Percentiles rank a stretch among this genome's conserved stretches.
Evolutionary conservation across 2,113 vertebrate species (phyloP).

Genomic region (Nothocercus nigrocapillus): DNA sequence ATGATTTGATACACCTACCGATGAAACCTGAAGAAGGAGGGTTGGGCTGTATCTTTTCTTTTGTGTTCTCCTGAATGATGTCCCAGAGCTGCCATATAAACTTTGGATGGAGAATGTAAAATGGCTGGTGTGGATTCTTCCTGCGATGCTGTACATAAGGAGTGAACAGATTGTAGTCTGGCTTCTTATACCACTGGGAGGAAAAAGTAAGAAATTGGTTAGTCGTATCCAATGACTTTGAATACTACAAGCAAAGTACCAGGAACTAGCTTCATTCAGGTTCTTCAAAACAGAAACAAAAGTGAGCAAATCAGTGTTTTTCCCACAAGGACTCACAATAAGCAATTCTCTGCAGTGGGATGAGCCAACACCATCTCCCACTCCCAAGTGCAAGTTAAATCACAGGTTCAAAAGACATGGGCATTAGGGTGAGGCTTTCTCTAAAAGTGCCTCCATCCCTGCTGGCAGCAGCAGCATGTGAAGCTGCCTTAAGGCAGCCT

Average conservation of each 20-base stretch:
- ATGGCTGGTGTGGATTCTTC: conserved; percentile 87
- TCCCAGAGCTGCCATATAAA: conserved; percentile 98
- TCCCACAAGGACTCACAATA: neutral
- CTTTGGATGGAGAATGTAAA: conserved; percentile 96
- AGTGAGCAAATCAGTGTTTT: neutral
- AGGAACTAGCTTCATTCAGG: neutral
- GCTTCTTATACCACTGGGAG: conserved; percentile 93
- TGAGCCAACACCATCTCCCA: neutral
- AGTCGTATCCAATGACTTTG: neutral
- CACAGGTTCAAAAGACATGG: neutral
- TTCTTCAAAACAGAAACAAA: neutral
- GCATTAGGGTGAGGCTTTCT: neutral
- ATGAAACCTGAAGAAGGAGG: conserved; percentile 98
- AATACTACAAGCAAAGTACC: neutral
- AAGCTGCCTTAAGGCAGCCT: neutral
- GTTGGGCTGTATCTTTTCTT: conserved; percentile 96
- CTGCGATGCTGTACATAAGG: conserved; percentile 90
- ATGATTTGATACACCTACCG: conserved; percentile 78
- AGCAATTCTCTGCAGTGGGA: neutral
- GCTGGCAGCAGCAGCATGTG: neutral
- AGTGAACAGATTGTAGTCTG: conserved; percentile 96
- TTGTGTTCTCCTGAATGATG: conserved; percentile 95
- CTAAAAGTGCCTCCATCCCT: neutral
- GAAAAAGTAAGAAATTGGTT: neutral
- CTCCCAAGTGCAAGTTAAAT: neutral